Percentiles rank a stretch among this genome's conserved stretches.
Evolutionary conservation across 2,113 vertebrate species (phyloP).

Genomic region (human): GRCh38 chr4:182211501-182212000

Average conservation of each 20-base stretch:
- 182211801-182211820: not conserved
- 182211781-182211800: not conserved
- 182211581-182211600: not conserved
- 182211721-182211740: not conserved
- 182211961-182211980: not conserved
- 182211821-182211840: not conserved
- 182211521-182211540: conserved; percentile 38
- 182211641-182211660: not conserved
- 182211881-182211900: not conserved
- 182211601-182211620: conserved; percentile 21
- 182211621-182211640: not conserved
- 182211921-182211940: not conserved
- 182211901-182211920: not conserved
- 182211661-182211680: not conserved
- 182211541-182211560: not conserved
- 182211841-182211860: not conserved
- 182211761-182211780: not conserved
- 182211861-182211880: not conserved
- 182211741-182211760: conserved; percentile 5
- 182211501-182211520: conserved; percentile 55
- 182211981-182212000: not conserved
- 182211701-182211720: not conserved
- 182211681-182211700: not conserved
- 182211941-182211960: not conserved
- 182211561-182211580: not conserved